These are phyloP conservation scores for Poecilia wingei DNA, from an alignment of 2,797 vertebrate genomes.

Conservation along the genomic window DNA sequence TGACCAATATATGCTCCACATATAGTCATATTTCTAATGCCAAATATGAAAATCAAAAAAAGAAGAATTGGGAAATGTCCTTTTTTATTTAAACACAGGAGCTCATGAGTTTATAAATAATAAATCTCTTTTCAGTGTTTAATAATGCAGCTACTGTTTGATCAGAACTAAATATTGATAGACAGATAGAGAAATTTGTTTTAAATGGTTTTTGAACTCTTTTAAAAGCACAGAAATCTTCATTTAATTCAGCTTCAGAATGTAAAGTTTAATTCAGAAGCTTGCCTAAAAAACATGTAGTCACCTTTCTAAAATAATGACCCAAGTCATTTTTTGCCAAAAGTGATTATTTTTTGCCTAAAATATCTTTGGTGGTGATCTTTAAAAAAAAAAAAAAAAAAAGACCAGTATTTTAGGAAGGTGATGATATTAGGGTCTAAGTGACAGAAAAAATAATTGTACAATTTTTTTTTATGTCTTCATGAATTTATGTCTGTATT, in stretches of 20 bases:
- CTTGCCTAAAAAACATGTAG: no score
- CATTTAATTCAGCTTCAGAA: background rate
- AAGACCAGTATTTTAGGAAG: no score
- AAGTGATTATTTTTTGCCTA: no score
- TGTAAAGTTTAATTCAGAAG: no score
- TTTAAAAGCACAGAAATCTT: background rate
- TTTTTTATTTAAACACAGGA: background rate
- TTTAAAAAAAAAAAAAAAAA: no score
- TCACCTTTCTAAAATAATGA: no score
- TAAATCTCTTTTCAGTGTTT: background rate
- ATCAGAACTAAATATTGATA: background rate
- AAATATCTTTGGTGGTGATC: no score
- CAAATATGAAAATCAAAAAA: background rate
- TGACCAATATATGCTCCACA: background rate
- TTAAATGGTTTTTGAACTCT: background rate
- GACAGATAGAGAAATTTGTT: no score
- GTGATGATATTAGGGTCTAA: background rate
- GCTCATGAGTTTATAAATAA: background rate
- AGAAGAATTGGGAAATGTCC: background rate
- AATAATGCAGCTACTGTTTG: background rate
- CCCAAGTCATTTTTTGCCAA: no score
- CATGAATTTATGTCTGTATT: background rate
- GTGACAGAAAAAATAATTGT: background rate
- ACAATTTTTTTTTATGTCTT: background rate
- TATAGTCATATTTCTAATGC: background rate